A percentile compares a stretch with the other conserved stretches of the same genome.
Evolutionary conservation across 2,113 vertebrate species (phyloP).

Genomic region (Cyprinodon brontotheroides): DNA sequence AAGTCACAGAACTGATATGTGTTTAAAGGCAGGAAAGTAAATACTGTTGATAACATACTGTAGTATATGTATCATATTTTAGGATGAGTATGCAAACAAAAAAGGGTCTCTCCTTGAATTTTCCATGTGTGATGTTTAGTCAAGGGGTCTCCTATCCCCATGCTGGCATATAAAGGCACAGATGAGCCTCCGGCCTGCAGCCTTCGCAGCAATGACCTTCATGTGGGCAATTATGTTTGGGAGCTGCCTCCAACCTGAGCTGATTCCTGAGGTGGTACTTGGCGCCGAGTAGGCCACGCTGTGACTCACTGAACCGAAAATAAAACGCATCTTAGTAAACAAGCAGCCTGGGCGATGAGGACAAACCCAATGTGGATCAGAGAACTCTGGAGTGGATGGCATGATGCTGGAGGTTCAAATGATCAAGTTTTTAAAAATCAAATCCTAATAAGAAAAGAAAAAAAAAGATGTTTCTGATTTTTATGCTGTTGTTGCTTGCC

Average conservation of each 20-base stretch:
- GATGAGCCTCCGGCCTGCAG: constrained; percentile 20
- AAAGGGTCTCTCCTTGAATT: constrained; percentile 6
- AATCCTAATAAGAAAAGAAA: neutral
- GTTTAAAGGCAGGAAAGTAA: neutral
- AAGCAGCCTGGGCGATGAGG: neutral
- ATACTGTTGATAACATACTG: neutral
- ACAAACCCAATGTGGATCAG: neutral
- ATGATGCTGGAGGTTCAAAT: neutral
- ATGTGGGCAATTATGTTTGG: constrained; percentile 25
- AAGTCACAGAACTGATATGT: no score
- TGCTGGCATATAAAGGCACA: neutral
- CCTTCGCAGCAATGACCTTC: constrained; percentile 19
- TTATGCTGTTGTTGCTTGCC: neutral
- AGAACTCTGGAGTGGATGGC: neutral
- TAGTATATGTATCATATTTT: neutral
- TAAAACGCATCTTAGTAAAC: constrained; percentile 17
- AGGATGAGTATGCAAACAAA: constrained; percentile 2
- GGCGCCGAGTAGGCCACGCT: constrained; percentile 1
- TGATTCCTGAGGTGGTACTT: constrained; percentile 19
- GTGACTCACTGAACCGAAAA: constrained; percentile 47
- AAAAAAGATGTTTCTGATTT: neutral
- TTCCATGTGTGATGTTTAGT: neutral
- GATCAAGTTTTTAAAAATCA: neutral
- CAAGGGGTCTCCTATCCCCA: neutral
- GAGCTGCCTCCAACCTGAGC: constrained; percentile 29